phyloP scores from a whole-genome alignment of 2,113 vertebrate species.

The Argyrosomus japonicus region DNA sequence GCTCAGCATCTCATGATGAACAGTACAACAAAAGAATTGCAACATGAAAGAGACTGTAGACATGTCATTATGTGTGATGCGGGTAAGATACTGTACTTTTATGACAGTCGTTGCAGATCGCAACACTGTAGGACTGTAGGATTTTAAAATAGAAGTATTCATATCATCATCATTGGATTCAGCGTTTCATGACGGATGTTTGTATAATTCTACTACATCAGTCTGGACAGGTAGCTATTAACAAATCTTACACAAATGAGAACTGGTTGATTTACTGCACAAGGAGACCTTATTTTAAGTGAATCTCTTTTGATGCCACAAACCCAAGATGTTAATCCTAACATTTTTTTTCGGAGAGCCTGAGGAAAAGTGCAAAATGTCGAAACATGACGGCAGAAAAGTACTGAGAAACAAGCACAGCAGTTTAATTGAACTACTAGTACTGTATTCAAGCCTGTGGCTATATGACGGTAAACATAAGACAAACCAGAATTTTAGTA shows the following conservation, averaged over 20 bases:
- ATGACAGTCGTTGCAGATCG: slow-evolving; percentile 29
- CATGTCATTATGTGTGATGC: slow-evolving; percentile 45
- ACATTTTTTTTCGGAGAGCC: slow-evolving; percentile 42
- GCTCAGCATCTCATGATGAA: slow-evolving; percentile 53
- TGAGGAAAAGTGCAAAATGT: slow-evolving; percentile 32
- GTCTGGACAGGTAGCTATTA: slow-evolving; percentile 41
- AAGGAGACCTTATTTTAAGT: slow-evolving; percentile 37
- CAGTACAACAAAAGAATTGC: slow-evolving; percentile 49
- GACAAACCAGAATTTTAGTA: slow-evolving; percentile 66
- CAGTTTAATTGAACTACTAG: slow-evolving; percentile 57
- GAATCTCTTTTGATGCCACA: slow-evolving; percentile 28
- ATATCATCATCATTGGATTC: slow-evolving; percentile 25
- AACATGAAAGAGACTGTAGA: slow-evolving; percentile 47
- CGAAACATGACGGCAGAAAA: slow-evolving; percentile 44
- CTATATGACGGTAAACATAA: slow-evolving; percentile 49
- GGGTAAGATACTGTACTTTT: slow-evolving; percentile 28
- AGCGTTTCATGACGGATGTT: slow-evolving; percentile 26
- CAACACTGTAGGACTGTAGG: slow-evolving; percentile 20
- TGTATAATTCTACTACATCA: slow-evolving; percentile 50
- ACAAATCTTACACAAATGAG: slow-evolving; percentile 29
- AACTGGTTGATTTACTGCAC: slow-evolving; percentile 29
- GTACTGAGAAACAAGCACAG: slow-evolving; percentile 40
- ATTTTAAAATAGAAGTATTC: slow-evolving; percentile 39
- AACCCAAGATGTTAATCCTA: slow-evolving; percentile 36
- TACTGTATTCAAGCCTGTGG: slow-evolving; percentile 52